Evolutionary conservation across 1,140 invertebrate species (phyloP).

Genomic region (Zaprionus tsacasi): DNA sequence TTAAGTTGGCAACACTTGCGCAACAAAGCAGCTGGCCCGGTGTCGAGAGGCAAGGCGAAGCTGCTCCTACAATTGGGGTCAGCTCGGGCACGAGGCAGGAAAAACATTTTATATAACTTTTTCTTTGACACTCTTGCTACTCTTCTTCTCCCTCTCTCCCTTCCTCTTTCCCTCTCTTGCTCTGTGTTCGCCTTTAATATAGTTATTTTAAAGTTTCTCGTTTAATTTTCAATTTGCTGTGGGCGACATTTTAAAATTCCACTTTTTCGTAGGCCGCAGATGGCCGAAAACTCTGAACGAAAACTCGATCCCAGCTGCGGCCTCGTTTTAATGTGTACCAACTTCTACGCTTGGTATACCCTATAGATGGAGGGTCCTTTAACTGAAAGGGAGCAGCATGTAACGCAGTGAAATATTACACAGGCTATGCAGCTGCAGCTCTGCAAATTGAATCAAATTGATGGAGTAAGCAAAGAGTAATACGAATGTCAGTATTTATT

Average conservation of each 20-base stretch:
- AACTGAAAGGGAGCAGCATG: neutral
- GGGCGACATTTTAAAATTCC: slow-evolving; percentile 74
- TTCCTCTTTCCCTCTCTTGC: neutral
- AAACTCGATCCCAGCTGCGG: slow-evolving; percentile 52
- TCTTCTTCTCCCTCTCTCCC: no score
- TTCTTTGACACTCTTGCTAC: slow-evolving; percentile 23
- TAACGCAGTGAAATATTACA: neutral
- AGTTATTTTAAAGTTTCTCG: slow-evolving; percentile 82
- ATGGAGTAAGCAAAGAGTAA: no score
- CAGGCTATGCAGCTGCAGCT: neutral
- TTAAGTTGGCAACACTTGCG: slow-evolving; percentile 80
- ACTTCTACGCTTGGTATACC: slow-evolving; percentile 19
- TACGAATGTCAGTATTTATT: no score
- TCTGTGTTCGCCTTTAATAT: slow-evolving; percentile 51
- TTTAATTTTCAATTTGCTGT: slow-evolving; percentile 81
- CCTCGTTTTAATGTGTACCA: slow-evolving; percentile 49
- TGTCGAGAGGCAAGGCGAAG: neutral
- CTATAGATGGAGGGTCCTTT: neutral
- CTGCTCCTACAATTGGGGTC: slow-evolving; percentile 55
- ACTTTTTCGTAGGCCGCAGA: slow-evolving; percentile 47
- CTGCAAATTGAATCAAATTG: no score
- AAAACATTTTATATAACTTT: slow-evolving; percentile 53
- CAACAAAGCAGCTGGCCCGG: slow-evolving; percentile 28
- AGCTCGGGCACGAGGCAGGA: slow-evolving; percentile 31
- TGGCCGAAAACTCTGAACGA: slow-evolving; percentile 11